These are phyloP conservation scores for Boulengeromyrus knoepffleri DNA, from an alignment of 2,113 vertebrate species.

Conservation along the genomic window DNA sequence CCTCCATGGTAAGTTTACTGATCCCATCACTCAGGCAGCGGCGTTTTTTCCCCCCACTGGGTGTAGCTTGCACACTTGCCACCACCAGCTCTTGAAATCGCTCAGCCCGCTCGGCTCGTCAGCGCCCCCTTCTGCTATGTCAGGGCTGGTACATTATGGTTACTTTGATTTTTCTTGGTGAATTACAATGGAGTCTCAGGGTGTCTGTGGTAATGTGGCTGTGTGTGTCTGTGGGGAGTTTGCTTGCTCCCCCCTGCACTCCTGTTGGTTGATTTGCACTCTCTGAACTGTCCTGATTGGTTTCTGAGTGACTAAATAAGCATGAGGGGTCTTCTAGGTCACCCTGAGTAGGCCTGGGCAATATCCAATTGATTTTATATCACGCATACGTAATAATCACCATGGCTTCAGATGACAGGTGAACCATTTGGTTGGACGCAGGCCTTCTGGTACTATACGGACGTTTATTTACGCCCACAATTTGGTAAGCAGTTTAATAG, in stretches of 20 bases:
- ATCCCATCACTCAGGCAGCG: background rate
- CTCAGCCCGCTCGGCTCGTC: background rate
- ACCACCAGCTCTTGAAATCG: background rate
- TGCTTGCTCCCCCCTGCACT: background rate
- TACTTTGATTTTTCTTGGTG: background rate
- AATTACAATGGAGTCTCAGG: background rate
- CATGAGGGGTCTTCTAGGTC: background rate
- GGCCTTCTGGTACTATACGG: too few relatives aligned
- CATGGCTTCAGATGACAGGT: too few relatives aligned
- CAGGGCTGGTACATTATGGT: background rate
- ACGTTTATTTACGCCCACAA: too few relatives aligned
- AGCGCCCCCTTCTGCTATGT: background rate
- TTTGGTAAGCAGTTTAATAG: too few relatives aligned
- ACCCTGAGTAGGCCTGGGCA: background rate
- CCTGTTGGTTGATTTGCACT: background rate
- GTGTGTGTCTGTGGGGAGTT: background rate
- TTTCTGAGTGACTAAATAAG: background rate
- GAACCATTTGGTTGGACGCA: too few relatives aligned
- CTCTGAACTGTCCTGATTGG: background rate
- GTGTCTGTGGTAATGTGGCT: background rate
- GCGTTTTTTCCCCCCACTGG: background rate
- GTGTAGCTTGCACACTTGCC: background rate
- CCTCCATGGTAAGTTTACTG: background rate
- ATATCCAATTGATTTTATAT: too few relatives aligned
- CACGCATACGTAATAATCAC: too few relatives aligned